A percentile compares a stretch with the other conserved stretches of the same genome.
These are phyloP conservation scores for Siniperca chuatsi DNA, from an alignment of 2,113 vertebrate genomes.

Conservation along the genomic window DNA sequence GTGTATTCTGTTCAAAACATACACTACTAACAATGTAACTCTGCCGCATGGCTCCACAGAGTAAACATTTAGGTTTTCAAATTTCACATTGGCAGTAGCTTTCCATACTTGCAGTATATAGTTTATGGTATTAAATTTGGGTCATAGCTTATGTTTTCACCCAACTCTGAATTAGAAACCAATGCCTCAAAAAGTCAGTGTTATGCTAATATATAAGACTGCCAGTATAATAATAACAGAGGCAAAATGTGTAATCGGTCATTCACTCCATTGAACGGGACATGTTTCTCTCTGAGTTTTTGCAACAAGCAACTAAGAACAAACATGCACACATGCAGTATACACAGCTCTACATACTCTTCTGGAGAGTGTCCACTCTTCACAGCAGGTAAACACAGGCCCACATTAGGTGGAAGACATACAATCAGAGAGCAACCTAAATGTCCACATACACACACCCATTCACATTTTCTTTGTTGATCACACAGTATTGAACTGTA, in stretches of 20 bases:
- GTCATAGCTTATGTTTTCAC: background rate
- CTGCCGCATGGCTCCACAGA: background rate
- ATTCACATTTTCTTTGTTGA: background rate
- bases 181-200: background rate
- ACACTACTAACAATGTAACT: background rate
- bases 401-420: background rate
- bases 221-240: conserved; percentile 9
- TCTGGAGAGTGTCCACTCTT: background rate
- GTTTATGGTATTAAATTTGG: background rate
- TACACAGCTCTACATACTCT: background rate
- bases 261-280: conserved; percentile 19
- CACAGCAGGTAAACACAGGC: conserved; percentile 14
- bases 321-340: background rate
- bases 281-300: background rate
- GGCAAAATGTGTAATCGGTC: background rate
- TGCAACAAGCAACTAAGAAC: conserved; percentile 7
- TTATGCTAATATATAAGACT: background rate
- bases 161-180: background rate
- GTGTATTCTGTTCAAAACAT: background rate
- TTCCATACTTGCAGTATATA: background rate
- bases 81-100: background rate
- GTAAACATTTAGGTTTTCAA: background rate
- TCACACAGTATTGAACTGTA: conserved; percentile 14
- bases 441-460: background rate
- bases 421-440: conserved; percentile 7